Conservation (phyloP, 2,113 vertebrate species). For the Amblyopsis rosae region DNA sequence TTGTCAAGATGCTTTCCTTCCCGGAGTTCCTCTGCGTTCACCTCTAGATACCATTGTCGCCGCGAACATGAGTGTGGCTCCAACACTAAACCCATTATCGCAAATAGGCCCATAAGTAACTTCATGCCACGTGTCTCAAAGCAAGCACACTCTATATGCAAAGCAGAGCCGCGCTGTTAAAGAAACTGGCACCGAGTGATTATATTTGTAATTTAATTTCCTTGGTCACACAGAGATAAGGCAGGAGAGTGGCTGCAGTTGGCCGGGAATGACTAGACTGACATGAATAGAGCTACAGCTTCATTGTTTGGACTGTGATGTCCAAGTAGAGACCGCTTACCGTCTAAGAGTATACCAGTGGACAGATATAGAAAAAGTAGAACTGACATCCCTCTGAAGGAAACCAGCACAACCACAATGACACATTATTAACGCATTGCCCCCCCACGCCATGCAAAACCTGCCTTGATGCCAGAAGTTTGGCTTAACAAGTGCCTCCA, state of each 20-base stretch:
- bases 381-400: constrained; percentile 8
- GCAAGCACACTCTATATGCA: constrained; percentile 77
- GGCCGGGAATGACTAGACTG: constrained; percentile 59
- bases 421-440: not conserved
- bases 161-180: constrained; percentile 68
- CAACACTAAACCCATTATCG: constrained; percentile 66
- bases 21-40: constrained; percentile 21
- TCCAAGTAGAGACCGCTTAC: constrained; percentile 50
- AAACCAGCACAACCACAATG: constrained; percentile 21
- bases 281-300: constrained; percentile 58
- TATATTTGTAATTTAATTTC: constrained; percentile 83
- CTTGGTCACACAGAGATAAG: constrained; percentile 76
- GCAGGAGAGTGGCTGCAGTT: constrained; percentile 55
- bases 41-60: constrained; percentile 43
- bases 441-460: not conserved
- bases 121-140: constrained; percentile 58
- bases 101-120: constrained; percentile 73
- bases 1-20: constrained; percentile 14
- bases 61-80: constrained; percentile 56
- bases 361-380: constrained; percentile 18
- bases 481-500: too few relatives aligned
- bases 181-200: constrained; percentile 72
- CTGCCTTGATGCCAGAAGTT: not conserved
- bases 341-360: constrained; percentile 28
- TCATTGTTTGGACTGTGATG: constrained; percentile 67